Evolutionary conservation across 2,888 invertebrate genomes (phyloP).

Genomic region (Leptarthrus brevirostris): DNA sequence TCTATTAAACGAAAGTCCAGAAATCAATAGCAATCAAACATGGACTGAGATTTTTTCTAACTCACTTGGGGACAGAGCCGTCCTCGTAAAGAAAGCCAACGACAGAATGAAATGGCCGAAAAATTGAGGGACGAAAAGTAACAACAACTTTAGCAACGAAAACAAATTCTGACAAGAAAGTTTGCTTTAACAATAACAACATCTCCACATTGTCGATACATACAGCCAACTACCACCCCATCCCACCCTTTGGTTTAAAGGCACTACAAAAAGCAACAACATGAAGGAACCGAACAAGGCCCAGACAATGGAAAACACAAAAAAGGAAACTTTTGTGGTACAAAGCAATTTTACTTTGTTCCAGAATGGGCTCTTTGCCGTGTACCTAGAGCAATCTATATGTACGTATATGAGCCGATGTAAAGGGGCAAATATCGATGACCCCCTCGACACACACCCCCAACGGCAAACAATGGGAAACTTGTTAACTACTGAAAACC

Average conservation of each 20-base stretch:
- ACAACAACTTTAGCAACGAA: slow-evolving; percentile 39
- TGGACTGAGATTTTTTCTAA: slow-evolving; percentile 6
- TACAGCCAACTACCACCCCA: not conserved
- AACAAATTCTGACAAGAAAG: slow-evolving; percentile 54
- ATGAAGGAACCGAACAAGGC: slow-evolving; percentile 34
- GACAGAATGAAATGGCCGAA: slow-evolving; percentile 43
- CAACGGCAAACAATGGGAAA: slow-evolving; percentile 41
- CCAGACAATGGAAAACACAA: slow-evolving; percentile 41
- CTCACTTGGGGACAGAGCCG: not conserved
- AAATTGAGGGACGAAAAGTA: slow-evolving; percentile 34
- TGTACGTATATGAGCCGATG: slow-evolving; percentile 3
- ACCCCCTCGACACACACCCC: slow-evolving; percentile 21
- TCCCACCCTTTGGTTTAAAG: slow-evolving; percentile 24
- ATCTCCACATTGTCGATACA: slow-evolving; percentile 19
- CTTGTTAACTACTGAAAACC: slow-evolving; percentile 52
- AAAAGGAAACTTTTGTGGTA: slow-evolving; percentile 46
- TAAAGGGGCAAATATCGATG: slow-evolving; percentile 33
- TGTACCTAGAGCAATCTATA: slow-evolving; percentile 28
- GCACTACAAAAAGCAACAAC: slow-evolving; percentile 26
- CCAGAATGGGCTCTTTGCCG: slow-evolving; percentile 25
- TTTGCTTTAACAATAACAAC: slow-evolving; percentile 52
- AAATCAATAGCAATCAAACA: slow-evolving; percentile 45
- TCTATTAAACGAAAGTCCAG: slow-evolving; percentile 11
- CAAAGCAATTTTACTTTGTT: slow-evolving; percentile 45
- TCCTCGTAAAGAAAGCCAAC: slow-evolving; percentile 20